Evolutionary conservation across 1,140 invertebrate species (phyloP), one percentile per base, ranked within the genome.

Genomic region (Scaptomyza hsui): DNA sequence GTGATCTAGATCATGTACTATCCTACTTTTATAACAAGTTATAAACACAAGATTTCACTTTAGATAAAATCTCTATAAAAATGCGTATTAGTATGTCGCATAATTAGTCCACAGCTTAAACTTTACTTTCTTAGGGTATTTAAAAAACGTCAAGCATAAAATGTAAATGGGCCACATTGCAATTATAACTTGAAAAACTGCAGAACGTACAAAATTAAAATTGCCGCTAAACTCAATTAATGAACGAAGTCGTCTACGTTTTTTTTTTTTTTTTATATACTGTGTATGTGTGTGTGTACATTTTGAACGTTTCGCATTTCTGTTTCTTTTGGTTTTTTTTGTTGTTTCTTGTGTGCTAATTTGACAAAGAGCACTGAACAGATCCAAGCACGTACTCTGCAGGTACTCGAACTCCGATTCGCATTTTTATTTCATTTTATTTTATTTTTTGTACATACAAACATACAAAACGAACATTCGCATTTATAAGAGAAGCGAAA

Each of bases 171-270:
- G 61, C 73, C 81, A 86, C 61, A 81, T 69, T 85, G 81, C 73
- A 88, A 86, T 85, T 85, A 85, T 68, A 75, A 71, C 24, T 81
- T 74, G 57, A 73, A 62, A 82, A 85, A 86, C 7, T 80, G 81
- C 81, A 85, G 77, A 85, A 71, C 73, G 59, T 77, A 56, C 56
- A 88, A 29, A 85, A 86, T 85, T 80, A 70, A 85, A 85, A 82
- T 74, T 82, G 79, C 79, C 52, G 79, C 79, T 83, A 83, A 82
- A 85, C 75, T 78, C 53, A 83, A 85, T 82, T 83, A 82, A 82
- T 51, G 48, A 67, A 53, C 52, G 10, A 13, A 16, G 52, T 41
- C 7, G 7, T 29, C 51, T 45, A 48, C 51, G 45, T 51, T 48
- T 16, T 3, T 35, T 7, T 4, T 4, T 9, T 37, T 7, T 4